Base-by-base conservation (phyloP, 2,113 vertebrate genomes). In the Chrysemys picta region DNA sequence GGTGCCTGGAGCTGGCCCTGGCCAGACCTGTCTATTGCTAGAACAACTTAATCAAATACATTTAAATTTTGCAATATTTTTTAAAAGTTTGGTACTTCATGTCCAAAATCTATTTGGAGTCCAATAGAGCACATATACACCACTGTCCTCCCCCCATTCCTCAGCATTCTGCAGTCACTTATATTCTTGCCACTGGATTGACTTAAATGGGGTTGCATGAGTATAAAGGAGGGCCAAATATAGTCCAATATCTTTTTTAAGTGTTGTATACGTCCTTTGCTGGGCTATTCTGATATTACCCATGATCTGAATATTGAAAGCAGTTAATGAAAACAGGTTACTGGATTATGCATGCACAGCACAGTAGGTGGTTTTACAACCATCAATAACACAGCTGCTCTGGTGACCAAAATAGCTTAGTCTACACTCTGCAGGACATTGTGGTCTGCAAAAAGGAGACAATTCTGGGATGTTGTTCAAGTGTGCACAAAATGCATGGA, bases 141-240 rank as follows among this genome's bases (percentile, higher is more conserved):
- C 29, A 69, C 62, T n/a, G 16, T n/a, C 62, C 35, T 69, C 35
- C 35, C 35, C 35, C 2, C 16, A 9, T 35, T 9, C 16, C 62
- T 65, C 31, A 65, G 29, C 14, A 65, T 65, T 65, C 62, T 65
- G 62, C 62, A 65, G 31, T 27, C 17, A 1, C 4, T 9, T 2
- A 0, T 21, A 2, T 1, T 47, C 57, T 62, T 38, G 50, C 13
- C 65, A 21, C 45, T 0, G 80, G 49, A 2, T 21, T 65, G 25
- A 1, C 52, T 31, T 5, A 1, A 8, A 69, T 7, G 38, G 72
- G 38, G 10, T 82, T 1, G 19, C 50, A 1, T 0, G n/a, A 16
- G 4, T 0, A 27, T 45, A 4, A 31, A 1, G 29, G 29, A 2
- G 45, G 11, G 2, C 3, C 5, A 0, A 42, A 25, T 4, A 5